Evolutionary conservation across 2,888 invertebrate species (phyloP), one percentile per base, ranked within the genome.

Genomic region (Masnerella sp.): DNA sequence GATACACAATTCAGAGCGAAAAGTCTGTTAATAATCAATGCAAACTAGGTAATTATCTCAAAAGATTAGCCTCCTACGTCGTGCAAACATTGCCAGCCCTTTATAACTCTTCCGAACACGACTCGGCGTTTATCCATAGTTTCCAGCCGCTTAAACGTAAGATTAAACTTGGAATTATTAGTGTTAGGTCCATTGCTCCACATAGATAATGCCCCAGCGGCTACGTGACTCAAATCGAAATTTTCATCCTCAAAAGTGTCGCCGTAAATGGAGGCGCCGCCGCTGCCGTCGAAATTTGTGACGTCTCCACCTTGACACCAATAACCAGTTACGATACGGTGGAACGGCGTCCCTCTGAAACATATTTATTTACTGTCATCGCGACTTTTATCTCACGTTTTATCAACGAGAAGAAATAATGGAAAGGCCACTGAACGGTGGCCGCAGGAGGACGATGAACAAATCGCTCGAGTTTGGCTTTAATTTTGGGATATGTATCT

Each of bases 241-340:
- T 84, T 88, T 80, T 91, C 91, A 11, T 89, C 88, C 0, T 77
- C 75, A 78, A 89, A 88, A 0, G 61, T 72, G 1, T 85, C 82
- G 0, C 88, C 89, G 18, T 89, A 88, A 20, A 89, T 89, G 0
- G 89, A 77, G 76, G 88, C 89, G 69, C 88, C 89, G 0, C 91
- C 91, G 47, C 87, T 89, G 0, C 91, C 91, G 77, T 91, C 90
- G 77, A 90, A 89, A 70, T 90, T 90, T 0, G 84, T 83, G 14
- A 91, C 90, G 78, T 91, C 91, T 5, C 91, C 91, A 9, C 90
- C 90, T 62, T 90, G 89, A 79, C 91, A 91, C 85, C 89, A 90
- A 62, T 91, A 87, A 14, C 88, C 88, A 0, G 90, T 88, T 7
- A 91, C 88, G 56, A 91, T 88, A 56, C 90, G 90, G 77, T 90